phyloP scores from a whole-genome alignment of 2,113 vertebrate genomes.

The Etia nguti region DNA sequence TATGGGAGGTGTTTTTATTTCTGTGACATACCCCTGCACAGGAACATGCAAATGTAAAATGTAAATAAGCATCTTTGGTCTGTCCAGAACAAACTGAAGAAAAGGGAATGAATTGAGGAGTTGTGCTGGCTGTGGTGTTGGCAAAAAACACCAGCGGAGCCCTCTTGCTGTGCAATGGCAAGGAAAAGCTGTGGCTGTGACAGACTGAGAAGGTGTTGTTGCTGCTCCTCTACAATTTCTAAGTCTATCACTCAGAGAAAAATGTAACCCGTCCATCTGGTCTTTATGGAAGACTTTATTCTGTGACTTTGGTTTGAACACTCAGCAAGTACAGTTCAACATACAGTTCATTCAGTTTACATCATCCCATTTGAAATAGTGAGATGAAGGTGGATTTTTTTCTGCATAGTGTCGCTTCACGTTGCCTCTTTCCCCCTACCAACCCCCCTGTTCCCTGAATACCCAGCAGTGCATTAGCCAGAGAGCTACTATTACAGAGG shows the following conservation, averaged over 20 bases:
- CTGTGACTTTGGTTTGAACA: neutral
- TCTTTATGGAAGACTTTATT: neutral
- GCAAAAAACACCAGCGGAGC: neutral
- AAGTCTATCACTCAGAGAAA: constrained; percentile 44
- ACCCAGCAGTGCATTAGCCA: constrained; percentile 63
- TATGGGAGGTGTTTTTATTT: constrained; percentile 15
- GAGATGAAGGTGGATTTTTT: neutral
- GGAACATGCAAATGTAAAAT: constrained; percentile 7
- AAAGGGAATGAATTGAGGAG: constrained; percentile 21
- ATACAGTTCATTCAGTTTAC: neutral
- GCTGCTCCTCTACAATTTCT: constrained; percentile 46
- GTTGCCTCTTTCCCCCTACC: neutral
- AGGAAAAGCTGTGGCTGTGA: constrained; percentile 40
- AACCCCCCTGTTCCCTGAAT: constrained; percentile 45
- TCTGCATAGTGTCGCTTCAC: neutral
- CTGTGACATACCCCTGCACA: neutral
- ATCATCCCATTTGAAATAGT: neutral
- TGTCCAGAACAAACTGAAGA: neutral
- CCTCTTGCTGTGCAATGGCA: constrained; percentile 29
- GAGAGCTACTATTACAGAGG: constrained; percentile 54
- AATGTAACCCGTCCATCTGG: constrained; percentile 44
- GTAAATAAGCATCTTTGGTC: constrained; percentile 14
- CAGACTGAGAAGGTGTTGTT: constrained; percentile 54
- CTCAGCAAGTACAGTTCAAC: neutral
- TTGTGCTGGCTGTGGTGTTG: constrained; percentile 22